phyloP scores from a whole-genome alignment of 2,113 vertebrate species.

The Balaeniceps rex region DNA sequence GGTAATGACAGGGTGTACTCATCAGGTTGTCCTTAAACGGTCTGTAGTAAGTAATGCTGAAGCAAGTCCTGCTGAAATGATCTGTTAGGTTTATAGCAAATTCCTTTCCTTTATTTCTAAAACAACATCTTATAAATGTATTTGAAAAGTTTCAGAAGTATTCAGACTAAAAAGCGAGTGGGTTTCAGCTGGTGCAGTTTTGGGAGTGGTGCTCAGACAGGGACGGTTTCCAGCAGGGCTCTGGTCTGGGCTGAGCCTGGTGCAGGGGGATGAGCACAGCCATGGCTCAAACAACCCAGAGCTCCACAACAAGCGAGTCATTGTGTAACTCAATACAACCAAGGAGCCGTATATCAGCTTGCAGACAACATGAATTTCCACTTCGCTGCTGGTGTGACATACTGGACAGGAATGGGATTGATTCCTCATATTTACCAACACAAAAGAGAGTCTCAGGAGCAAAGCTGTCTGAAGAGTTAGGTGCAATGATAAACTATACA shows the following conservation, averaged over 20 bases:
- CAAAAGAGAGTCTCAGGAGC: background rate
- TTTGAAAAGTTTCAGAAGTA: background rate
- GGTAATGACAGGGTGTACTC: background rate
- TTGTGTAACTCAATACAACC: background rate
- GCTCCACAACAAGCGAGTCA: background rate
- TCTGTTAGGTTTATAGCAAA: background rate
- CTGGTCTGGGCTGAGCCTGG: background rate
- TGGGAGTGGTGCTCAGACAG: background rate
- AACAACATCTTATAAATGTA: background rate
- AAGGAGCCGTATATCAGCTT: background rate
- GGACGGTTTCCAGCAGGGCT: background rate
- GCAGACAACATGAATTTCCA: background rate
- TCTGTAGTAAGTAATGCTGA: background rate
- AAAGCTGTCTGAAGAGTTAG: background rate
- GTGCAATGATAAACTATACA: background rate
- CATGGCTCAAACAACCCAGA: background rate
- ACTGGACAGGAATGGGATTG: background rate
- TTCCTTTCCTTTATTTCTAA: background rate
- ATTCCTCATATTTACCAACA: background rate
- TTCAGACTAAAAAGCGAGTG: background rate
- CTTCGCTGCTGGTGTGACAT: background rate
- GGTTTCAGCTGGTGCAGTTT: background rate
- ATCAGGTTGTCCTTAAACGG: background rate
- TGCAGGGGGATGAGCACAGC: background rate
- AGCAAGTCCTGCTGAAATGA: background rate